These are phyloP conservation scores for Moxostoma hubbsi DNA, from an alignment of 2,797 vertebrate species.

Conservation along the genomic window DNA sequence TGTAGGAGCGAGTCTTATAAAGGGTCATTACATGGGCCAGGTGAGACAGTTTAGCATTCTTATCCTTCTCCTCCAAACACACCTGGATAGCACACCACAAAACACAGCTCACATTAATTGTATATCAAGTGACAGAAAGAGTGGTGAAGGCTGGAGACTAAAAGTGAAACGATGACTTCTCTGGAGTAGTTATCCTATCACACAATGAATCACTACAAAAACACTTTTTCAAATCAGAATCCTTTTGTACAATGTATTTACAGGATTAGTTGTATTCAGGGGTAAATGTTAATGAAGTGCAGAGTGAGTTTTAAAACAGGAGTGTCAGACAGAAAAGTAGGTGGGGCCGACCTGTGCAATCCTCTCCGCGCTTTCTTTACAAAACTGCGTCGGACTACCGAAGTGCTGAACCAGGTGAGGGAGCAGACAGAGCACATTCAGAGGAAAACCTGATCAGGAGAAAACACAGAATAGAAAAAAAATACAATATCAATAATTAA, in stretches of 20 bases:
- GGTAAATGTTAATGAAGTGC: neutral
- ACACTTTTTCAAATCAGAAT: neutral
- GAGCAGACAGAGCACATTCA: slow-evolving; percentile 96
- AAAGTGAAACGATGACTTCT: neutral
- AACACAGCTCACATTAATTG: neutral
- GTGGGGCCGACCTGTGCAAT: slow-evolving; percentile 88
- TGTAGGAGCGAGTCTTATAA: slow-evolving; percentile 97
- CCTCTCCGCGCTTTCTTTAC: slow-evolving; percentile 95
- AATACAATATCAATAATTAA: neutral
- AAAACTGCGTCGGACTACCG: slow-evolving; percentile 94
- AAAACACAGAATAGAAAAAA: neutral
- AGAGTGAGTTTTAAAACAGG: neutral
- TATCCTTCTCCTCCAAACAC: slow-evolving; percentile 96
- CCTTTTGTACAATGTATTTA: neutral
- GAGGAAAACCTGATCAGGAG: slow-evolving; percentile 85
- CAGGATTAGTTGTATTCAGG: neutral
- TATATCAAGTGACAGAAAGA: neutral
- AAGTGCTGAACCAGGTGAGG: slow-evolving; percentile 98
- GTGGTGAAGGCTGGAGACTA: neutral
- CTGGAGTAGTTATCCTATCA: no score
- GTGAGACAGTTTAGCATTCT: slow-evolving; percentile 94
- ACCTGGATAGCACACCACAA: slow-evolving; percentile 78
- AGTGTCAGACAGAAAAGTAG: neutral
- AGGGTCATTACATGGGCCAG: slow-evolving; percentile 98
- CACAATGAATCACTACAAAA: no score